These are phyloP conservation scores for Onychomys torridus DNA, from an alignment of 2,797 vertebrate genomes.

Conservation along the genomic window DNA sequence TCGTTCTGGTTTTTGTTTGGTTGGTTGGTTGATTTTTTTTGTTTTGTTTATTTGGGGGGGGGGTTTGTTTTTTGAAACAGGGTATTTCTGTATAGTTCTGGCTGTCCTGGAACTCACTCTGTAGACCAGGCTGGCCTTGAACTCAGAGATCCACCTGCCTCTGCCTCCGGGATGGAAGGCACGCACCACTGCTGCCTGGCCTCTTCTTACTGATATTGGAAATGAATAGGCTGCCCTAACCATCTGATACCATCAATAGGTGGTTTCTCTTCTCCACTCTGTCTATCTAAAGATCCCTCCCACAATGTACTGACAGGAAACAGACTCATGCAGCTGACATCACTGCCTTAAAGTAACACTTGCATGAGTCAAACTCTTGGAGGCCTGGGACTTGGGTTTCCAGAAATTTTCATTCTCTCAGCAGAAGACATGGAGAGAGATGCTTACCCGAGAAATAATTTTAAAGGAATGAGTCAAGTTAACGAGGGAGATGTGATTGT, in stretches of 20 bases:
- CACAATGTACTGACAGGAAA: slow-evolving; percentile 46
- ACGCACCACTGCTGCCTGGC: not conserved
- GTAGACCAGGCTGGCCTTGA: not conserved
- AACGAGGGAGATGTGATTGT: slow-evolving; percentile 3
- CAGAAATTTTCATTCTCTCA: slow-evolving; percentile 43
- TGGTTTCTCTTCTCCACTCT: not conserved
- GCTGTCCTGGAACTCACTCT: not conserved
- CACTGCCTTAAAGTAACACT: slow-evolving; percentile 23
- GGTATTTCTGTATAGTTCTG: not conserved
- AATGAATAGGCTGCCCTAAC: not conserved
- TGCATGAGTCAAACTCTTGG: slow-evolving; percentile 38
- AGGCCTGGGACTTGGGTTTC: slow-evolving; percentile 31
- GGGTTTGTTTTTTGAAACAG: not conserved
- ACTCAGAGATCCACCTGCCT: not conserved
- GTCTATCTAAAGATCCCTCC: slow-evolving; percentile 16
- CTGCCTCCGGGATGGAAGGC: not conserved
- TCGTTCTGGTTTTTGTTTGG: not conserved
- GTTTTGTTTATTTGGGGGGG: no score
- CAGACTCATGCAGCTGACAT: slow-evolving; percentile 4
- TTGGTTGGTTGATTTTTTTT: not conserved
- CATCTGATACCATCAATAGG: not conserved
- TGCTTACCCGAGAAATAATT: slow-evolving; percentile 20
- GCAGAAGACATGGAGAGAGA: not conserved
- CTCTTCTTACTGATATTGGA: slow-evolving; percentile 8
- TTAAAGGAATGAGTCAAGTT: slow-evolving; percentile 54